Conservation (phyloP, 2,888 invertebrate genomes). For the Caenorhabditis plicata region DNA sequence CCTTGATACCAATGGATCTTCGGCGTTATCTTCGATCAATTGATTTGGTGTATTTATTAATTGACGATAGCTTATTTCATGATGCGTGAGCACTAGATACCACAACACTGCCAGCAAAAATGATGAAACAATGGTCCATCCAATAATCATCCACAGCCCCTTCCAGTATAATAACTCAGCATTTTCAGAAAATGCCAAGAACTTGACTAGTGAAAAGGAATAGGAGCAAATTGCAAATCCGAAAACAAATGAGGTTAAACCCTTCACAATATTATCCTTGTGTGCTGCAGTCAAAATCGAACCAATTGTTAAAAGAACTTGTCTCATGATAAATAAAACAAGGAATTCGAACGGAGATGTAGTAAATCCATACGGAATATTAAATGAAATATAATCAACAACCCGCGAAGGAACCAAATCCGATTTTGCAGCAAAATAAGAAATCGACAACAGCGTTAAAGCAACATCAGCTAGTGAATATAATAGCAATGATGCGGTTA, state of each 20-base stretch:
- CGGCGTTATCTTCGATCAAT: background rate
- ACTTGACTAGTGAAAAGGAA: conserved; percentile 49
- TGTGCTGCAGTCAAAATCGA: conserved; percentile 16
- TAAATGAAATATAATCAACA: no score
- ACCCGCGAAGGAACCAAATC: no score
- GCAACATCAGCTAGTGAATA: no score
- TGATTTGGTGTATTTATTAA: no score
- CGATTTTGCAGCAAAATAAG: no score
- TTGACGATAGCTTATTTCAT: conserved; percentile 28
- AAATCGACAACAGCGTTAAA: no score
- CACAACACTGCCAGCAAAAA: conserved; percentile 17
- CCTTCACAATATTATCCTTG: conserved; percentile 14
- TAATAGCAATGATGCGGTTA: no score
- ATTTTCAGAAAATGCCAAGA: conserved; percentile 57
- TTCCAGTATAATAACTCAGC: conserved; percentile 37
- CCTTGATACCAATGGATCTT: conserved; percentile 2
- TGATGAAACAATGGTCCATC: conserved; percentile 34
- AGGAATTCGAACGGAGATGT: conserved; percentile 30
- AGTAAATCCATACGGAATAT: conserved; percentile 26
- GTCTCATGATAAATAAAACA: conserved; percentile 17
- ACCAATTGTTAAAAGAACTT: conserved; percentile 12
- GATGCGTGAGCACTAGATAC: conserved; percentile 32
- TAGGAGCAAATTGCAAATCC: conserved; percentile 31
- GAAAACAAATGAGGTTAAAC: conserved; percentile 14
- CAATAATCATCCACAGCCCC: conserved; percentile 48